Base-by-base conservation (phyloP, 2,888 invertebrate species). In the Polietes domitor region DNA sequence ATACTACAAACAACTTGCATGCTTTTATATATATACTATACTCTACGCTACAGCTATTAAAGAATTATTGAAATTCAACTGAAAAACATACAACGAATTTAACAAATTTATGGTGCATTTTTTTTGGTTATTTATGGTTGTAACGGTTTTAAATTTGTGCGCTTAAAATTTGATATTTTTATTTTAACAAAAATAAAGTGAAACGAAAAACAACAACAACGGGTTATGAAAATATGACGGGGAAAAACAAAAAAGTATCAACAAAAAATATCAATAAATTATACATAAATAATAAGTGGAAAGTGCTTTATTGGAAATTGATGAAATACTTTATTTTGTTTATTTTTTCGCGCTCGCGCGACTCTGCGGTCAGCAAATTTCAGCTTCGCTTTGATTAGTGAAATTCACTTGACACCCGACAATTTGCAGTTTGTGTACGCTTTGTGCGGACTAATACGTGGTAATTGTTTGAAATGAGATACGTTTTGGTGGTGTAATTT, bases 141-240 rank as follows among this genome's bases (percentile, higher is more conserved):
- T 90, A 90, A 90, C 90, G 90, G 90, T 90, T 90, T 90, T 88
- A 90, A 89, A 88, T 89, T 88, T 87, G 89, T 90, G 90, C 90
- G 90, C 89, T 89, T 89, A 87, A 89, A 89, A 19, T 70, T 72
- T 17, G 43, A 73, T 43, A 68, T 41, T 55, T 79, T 76, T 74
- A 58, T 47, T 50, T 73, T 24, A 61, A 82, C 53, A 71, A 21
- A 65, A 50, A 26, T 73, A 28, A 50, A 71, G 80, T 21, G 73
- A 77, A 68, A 70, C 61, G 32, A 80, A 72, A 78, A 81, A 53
- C 71, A 72, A 43, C 61, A 74, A 43, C 21, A 43, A 68, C 6
- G 12, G 41, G 15, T 68, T 12, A 15, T 68, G 17, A 68, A 65
- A 68, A 32, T 63, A 37, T 41, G 61, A n/a, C n/a, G 3, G 26